phyloP scores from a whole-genome alignment of 2,797 vertebrate genomes.

The Pangasius macronema region DNA sequence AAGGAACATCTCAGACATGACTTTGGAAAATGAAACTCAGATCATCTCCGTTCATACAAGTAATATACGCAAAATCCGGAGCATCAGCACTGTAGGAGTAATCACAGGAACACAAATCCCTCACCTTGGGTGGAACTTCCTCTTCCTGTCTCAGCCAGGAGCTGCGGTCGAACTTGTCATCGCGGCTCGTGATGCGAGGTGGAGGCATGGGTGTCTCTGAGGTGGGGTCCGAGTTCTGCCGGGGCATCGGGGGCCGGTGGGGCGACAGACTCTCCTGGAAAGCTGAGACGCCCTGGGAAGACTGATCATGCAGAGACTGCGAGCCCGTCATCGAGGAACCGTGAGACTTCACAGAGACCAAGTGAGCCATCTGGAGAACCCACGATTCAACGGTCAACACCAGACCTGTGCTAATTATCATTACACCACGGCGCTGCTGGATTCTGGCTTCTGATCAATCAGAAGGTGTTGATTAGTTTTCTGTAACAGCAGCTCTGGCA shows the following conservation, averaged over 20 bases:
- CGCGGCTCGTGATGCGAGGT: conserved; percentile 81
- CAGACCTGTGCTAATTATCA: not conserved
- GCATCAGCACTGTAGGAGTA: not conserved
- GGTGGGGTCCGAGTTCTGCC: conserved; percentile 98
- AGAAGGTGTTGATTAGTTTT: not conserved
- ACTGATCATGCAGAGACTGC: conserved; percentile 95
- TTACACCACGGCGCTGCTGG: not conserved
- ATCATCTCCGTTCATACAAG: not conserved
- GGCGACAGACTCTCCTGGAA: conserved; percentile 90
- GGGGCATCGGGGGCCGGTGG: conserved; percentile 94
- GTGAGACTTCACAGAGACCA: conserved; percentile 95
- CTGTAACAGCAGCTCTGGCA: not conserved
- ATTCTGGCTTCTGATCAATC: not conserved
- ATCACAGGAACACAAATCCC: conserved; percentile 39
- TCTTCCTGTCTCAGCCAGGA: conserved; percentile 98
- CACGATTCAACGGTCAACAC: not conserved
- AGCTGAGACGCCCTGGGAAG: conserved; percentile 88
- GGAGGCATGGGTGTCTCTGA: conserved; percentile 94
- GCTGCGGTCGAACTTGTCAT: conserved; percentile 93
- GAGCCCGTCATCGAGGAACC: conserved; percentile 91
- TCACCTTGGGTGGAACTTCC: conserved; percentile 96
- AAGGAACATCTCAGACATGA: not conserved
- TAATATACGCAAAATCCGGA: not conserved
- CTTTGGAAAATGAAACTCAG: not conserved
- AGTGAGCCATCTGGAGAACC: conserved; percentile 82